Evolutionary conservation across 1,140 invertebrate genomes (phyloP).

Genomic region (Calephelis virginiensis): DNA sequence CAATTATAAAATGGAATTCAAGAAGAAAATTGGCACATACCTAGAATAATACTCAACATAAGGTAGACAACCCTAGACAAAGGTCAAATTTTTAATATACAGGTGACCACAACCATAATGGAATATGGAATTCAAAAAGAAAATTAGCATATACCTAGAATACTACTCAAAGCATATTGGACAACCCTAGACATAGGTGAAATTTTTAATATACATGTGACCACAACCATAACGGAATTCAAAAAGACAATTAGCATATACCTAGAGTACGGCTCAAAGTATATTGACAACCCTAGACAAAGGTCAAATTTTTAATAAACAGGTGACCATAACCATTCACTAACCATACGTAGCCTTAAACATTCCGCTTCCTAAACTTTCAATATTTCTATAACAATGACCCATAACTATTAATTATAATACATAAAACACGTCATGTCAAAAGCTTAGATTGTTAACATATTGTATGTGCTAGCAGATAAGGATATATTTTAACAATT

Average conservation of each 20-base stretch:
- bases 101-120: too few species aligned
- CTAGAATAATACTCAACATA: too few species aligned
- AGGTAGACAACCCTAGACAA: background rate
- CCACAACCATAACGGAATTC: too few species aligned
- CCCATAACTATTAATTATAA: slow-evolving; percentile 1
- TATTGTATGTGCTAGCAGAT: background rate
- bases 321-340: background rate
- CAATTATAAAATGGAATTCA: too few species aligned
- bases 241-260: too few species aligned
- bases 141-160: too few species aligned
- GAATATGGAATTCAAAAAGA: too few species aligned
- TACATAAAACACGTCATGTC: background rate
- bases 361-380: slow-evolving; percentile 11
- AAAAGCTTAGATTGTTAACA: background rate
- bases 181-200: background rate
- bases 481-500: background rate
- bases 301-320: background rate
- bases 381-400: slow-evolving; percentile 12
- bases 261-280: too few species aligned
- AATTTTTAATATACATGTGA: too few species aligned
- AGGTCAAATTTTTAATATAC: background rate
- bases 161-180: background rate
- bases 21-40: too few species aligned
- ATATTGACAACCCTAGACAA: background rate
- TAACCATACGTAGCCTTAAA: background rate